Evolutionary conservation across 2,797 vertebrate species (phyloP).

Genomic region (Paratrypauchen microcephalus): DNA sequence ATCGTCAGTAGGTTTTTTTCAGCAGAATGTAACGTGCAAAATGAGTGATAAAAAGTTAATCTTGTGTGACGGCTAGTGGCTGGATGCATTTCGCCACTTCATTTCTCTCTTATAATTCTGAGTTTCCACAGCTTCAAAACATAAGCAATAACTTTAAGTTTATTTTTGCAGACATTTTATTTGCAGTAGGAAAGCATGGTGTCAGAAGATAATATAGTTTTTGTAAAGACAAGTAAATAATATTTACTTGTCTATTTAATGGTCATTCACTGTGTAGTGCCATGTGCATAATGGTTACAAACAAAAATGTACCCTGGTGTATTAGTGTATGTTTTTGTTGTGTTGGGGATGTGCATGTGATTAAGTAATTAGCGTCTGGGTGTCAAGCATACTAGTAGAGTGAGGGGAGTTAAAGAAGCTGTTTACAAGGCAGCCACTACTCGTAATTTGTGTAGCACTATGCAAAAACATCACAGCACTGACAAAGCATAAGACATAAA

Average conservation of each 20-base stretch:
- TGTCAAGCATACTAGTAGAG: conserved; percentile 44
- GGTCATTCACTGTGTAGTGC: not conserved
- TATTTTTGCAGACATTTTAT: not conserved
- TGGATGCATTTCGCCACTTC: conserved; percentile 29
- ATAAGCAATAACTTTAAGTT: not conserved
- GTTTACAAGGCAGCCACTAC: conserved; percentile 28
- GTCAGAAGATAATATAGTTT: no score
- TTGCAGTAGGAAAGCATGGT: conserved; percentile 6
- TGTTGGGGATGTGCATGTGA: conserved; percentile 12
- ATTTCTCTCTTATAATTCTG: conserved; percentile 30
- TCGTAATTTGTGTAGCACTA: conserved; percentile 1
- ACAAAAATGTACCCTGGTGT: not conserved
- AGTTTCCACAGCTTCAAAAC: conserved; percentile 40
- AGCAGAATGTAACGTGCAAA: conserved; percentile 32
- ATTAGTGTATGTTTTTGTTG: conserved; percentile 11
- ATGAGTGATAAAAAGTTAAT: conserved; percentile 49
- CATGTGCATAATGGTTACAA: not conserved
- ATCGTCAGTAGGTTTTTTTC: conserved; percentile 20
- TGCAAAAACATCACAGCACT: conserved; percentile 26
- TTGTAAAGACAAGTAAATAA: no score
- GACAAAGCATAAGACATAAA: not conserved
- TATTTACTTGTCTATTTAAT: not conserved
- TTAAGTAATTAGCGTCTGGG: conserved; percentile 54
- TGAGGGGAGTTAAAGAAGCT: conserved; percentile 13
- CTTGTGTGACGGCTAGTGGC: conserved; percentile 29